Evolutionary conservation across 2,113 vertebrate genomes (phyloP).

Genomic region (Solea senegalensis): DNA sequence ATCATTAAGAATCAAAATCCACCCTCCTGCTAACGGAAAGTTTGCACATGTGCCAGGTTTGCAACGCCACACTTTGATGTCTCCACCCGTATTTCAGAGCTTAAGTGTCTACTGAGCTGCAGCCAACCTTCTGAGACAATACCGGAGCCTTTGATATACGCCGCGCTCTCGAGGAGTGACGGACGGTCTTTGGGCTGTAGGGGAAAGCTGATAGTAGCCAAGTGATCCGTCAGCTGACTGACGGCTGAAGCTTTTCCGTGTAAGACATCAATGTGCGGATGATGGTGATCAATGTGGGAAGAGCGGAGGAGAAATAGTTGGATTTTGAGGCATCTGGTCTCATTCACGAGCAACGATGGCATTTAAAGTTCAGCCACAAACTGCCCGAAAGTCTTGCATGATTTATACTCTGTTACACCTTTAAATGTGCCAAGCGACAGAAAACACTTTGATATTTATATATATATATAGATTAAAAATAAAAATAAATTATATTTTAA

Average conservation of each 20-base stretch:
- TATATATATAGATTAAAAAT: no score
- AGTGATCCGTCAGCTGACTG: conserved; percentile 61
- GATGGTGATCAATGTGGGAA: conserved; percentile 60
- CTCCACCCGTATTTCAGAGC: conserved; percentile 61
- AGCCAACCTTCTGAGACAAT: conserved; percentile 59
- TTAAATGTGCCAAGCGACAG: no score
- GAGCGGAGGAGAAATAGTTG: conserved; percentile 31
- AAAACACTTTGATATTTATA: no score
- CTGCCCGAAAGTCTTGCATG: not conserved
- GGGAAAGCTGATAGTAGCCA: conserved; percentile 60
- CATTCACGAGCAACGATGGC: conserved; percentile 21
- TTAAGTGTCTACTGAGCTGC: conserved; percentile 66
- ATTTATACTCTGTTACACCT: no score
- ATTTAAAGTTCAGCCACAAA: not conserved
- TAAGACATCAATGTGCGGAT: conserved; percentile 51
- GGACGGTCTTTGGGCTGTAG: conserved; percentile 57
- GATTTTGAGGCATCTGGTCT: conserved; percentile 40
- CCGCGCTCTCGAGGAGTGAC: conserved; percentile 60
- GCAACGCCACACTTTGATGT: conserved; percentile 62
- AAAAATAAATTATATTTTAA: no score
- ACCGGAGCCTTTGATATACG: conserved; percentile 62
- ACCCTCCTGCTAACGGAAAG: conserved; percentile 55
- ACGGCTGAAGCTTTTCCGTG: conserved; percentile 43
- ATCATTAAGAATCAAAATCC: conserved; percentile 68
- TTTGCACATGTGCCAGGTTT: conserved; percentile 53